Percentiles rank a stretch among this genome's conserved stretches.
phyloP scores from a whole-genome alignment of 1,140 invertebrate genomes.

The Bactericera cockerelli region DNA sequence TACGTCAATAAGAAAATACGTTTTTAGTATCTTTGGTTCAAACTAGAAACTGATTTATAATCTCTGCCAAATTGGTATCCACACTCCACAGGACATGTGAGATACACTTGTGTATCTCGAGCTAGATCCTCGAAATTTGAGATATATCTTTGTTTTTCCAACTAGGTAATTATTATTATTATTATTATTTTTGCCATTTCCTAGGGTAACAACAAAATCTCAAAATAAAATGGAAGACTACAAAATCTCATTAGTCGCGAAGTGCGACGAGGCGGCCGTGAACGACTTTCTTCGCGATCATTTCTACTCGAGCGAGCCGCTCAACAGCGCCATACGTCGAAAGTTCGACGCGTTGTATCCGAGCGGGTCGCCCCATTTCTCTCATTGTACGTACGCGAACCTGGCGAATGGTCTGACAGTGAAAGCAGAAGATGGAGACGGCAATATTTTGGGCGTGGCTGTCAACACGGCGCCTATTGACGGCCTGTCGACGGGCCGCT shows the following conservation, averaged over 20 bases:
- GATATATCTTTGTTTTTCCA: no score
- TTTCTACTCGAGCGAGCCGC: neutral
- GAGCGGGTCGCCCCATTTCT: neutral
- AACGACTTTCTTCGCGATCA: neutral
- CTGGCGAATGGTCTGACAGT: neutral
- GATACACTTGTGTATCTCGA: no score
- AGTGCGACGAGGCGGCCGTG: neutral
- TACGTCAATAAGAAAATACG: no score
- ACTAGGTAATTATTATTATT: no score
- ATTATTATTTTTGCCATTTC: no score
- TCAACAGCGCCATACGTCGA: neutral
- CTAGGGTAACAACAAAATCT: no score
- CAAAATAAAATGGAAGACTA: slow-evolving; percentile 1
- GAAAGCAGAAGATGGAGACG: neutral
- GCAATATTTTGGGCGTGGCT: neutral
- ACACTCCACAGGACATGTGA: no score
- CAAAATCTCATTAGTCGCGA: neutral
- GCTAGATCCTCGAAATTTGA: no score
- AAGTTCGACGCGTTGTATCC: neutral
- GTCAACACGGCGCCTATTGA: neutral
- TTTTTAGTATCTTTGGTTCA: no score
- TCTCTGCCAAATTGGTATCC: no score
- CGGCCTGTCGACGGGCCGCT: no score
- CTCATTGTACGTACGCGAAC: neutral
- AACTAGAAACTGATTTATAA: no score